Conservation (phyloP, 2,113 vertebrate genomes). For the Thomomys bottae region DNA sequence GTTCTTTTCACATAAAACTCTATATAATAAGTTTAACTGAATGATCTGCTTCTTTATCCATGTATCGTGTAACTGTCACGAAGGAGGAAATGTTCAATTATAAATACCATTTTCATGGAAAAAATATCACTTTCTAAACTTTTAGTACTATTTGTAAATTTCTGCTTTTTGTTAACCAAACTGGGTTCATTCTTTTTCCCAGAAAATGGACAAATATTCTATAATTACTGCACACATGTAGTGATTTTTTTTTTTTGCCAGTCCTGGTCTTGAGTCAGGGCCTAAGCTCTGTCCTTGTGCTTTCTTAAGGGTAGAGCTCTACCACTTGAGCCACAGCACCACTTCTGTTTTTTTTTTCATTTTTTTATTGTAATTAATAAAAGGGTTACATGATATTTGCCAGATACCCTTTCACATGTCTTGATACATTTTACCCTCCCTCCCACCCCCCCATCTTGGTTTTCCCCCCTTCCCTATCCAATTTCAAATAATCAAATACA, state of each 20-base stretch:
- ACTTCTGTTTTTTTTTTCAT: too few relatives aligned
- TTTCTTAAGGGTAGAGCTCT: too few relatives aligned
- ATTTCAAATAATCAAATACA: too few relatives aligned
- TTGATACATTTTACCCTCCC: too few relatives aligned
- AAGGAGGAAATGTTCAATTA: neutral
- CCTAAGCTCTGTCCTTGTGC: too few relatives aligned
- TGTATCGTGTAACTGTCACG: neutral
- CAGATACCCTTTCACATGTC: too few relatives aligned
- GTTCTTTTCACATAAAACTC: neutral
- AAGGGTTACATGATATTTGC: too few relatives aligned
- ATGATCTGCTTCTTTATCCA: neutral
- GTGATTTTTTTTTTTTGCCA: conserved; percentile 44
- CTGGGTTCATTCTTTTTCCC: neutral
- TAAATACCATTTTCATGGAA: conserved; percentile 13
- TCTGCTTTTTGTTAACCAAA: neutral
- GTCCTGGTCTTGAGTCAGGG: too few relatives aligned
- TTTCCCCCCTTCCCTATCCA: too few relatives aligned
- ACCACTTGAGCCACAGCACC: too few relatives aligned
- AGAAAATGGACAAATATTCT: conserved; percentile 4
- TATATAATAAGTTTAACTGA: neutral
- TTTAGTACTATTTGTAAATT: conserved; percentile 14
- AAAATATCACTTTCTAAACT: neutral
- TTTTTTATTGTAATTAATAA: too few relatives aligned
- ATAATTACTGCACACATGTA: neutral
- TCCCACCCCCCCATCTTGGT: too few relatives aligned